These are phyloP conservation scores for Brenthis hecate DNA, from an alignment of 2,888 invertebrate species.

Conservation along the genomic window DNA sequence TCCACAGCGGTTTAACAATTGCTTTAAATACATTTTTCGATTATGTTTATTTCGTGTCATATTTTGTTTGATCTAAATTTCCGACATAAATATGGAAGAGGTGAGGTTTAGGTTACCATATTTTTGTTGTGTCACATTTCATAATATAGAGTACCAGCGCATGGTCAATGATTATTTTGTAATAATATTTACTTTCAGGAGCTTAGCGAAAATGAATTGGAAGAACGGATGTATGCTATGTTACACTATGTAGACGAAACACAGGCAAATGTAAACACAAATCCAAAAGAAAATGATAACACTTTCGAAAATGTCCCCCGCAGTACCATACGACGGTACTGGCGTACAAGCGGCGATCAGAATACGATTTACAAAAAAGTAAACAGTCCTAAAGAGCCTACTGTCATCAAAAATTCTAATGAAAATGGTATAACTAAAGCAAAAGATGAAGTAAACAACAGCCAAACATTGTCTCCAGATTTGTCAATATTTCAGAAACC, in stretches of 20 bases:
- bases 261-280: constrained; percentile 55
- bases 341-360: constrained; percentile 60
- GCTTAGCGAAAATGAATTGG: constrained; percentile 77
- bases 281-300: constrained; percentile 47
- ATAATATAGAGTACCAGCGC: constrained; percentile 44
- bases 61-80: constrained; percentile 67
- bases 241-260: constrained; percentile 73
- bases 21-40: constrained; percentile 64
- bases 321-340: constrained; percentile 68
- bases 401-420: constrained; percentile 42
- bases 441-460: constrained; percentile 59
- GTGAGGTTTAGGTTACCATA: constrained; percentile 65
- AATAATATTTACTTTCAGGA: constrained; percentile 65
- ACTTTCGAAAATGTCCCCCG: constrained; percentile 55
- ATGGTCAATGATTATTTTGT: constrained; percentile 48
- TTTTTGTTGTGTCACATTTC: constrained; percentile 71
- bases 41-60: constrained; percentile 74
- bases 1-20: constrained; percentile 64
- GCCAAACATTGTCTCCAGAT: constrained; percentile 49
- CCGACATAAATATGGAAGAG: constrained; percentile 76
- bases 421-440: constrained; percentile 43
- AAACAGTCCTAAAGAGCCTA: constrained; percentile 48
- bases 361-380: constrained; percentile 55
- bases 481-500: constrained; percentile 63
- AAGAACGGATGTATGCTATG: constrained; percentile 76